phyloP scores from a whole-genome alignment of 1,140 invertebrate genomes.

The Steinernema feltiae region DNA sequence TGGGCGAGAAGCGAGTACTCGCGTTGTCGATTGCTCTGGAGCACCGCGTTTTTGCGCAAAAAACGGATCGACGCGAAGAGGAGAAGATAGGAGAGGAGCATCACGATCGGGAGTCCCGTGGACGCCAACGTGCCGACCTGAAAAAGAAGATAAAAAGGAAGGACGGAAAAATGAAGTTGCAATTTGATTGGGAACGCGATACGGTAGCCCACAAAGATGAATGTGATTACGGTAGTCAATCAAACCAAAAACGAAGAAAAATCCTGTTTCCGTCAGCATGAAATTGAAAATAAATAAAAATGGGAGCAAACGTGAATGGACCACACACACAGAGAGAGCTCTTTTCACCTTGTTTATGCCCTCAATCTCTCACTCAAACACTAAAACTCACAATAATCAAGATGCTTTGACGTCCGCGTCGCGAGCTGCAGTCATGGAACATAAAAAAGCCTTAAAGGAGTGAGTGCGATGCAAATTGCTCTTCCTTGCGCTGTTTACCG shows the following conservation, averaged over 20 bases:
- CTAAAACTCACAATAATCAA: constrained; percentile 18
- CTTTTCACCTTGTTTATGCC: no score
- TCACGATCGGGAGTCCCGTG: constrained; percentile 22
- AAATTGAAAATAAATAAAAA: no score
- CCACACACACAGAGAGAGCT: no score
- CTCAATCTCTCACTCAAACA: neutral
- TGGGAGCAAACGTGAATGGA: no score
- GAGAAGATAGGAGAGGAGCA: constrained; percentile 24
- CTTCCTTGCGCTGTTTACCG: neutral
- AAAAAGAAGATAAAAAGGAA: constrained; percentile 15
- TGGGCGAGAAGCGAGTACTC: constrained; percentile 25
- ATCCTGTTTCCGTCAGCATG: no score
- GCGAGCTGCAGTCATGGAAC: constrained; percentile 12
- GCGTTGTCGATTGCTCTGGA: constrained; percentile 24
- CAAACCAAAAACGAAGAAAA: no score
- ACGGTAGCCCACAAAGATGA: no score
- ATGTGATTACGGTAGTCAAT: no score
- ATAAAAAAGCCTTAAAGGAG: constrained; percentile 20
- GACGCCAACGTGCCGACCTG: constrained; percentile 21
- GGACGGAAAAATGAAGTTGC: no score
- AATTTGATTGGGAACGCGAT: no score
- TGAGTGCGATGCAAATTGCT: no score
- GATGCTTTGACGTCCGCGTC: neutral
- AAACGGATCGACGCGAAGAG: constrained; percentile 28
- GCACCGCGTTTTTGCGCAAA: neutral